Evolutionary conservation across 2,797 vertebrate species (phyloP).

Genomic region (Megalops cyprinoides): DNA sequence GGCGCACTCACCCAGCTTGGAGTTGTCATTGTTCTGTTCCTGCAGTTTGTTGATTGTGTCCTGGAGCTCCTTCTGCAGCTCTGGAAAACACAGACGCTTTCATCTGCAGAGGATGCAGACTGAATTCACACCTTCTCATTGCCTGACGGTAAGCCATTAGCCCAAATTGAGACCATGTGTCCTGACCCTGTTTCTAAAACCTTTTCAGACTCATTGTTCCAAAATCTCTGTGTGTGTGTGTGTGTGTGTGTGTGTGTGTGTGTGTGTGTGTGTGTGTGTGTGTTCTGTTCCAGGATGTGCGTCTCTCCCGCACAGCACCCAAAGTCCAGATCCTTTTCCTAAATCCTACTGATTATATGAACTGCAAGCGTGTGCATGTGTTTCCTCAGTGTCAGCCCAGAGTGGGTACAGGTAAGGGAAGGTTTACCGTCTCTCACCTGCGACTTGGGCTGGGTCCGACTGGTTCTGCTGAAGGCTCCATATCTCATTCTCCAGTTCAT

Average conservation of each 20-base stretch:
- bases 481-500: constrained; percentile 40
- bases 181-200: no score
- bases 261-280: no score
- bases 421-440: background rate
- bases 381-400: no score
- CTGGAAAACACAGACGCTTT: constrained; percentile 28
- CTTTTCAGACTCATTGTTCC: no score
- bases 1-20: constrained; percentile 50
- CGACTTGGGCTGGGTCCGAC: background rate
- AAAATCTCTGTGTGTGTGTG: no score
- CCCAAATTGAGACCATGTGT: no score
- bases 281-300: background rate
- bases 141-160: background rate
- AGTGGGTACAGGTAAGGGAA: no score
- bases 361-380: background rate
- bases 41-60: constrained; percentile 15
- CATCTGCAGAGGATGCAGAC: background rate
- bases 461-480: background rate
- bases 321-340: no score
- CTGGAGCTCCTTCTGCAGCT: constrained; percentile 36
- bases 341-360: no score
- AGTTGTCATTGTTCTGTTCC: background rate
- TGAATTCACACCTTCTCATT: background rate
- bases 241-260: no score
- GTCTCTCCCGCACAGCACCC: background rate